These are phyloP conservation scores for Trematocara nigrifrons DNA, from an alignment of 2,113 vertebrate genomes.

Conservation along the genomic window DNA sequence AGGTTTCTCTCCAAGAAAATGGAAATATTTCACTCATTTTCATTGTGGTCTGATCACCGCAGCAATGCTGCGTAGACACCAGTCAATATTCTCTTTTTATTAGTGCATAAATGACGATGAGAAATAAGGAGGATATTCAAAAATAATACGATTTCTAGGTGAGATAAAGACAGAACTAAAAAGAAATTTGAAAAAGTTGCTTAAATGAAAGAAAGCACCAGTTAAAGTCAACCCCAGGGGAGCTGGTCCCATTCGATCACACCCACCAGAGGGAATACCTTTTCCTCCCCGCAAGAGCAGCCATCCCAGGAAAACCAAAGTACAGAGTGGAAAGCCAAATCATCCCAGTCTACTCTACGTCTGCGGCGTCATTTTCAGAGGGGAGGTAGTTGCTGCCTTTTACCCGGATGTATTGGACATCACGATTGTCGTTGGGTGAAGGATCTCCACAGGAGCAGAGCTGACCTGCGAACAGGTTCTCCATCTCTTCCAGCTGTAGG, in stretches of 20 bases:
- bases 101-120: not conserved
- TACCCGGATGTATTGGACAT: slow-evolving; percentile 89
- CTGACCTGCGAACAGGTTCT: slow-evolving; percentile 81
- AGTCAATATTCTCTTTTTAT: not conserved
- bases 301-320: not conserved
- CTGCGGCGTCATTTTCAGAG: slow-evolving; percentile 87
- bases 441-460: slow-evolving; percentile 85
- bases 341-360: slow-evolving; percentile 78
- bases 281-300: not conserved
- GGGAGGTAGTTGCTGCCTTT: slow-evolving; percentile 86
- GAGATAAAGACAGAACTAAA: not conserved
- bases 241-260: not conserved
- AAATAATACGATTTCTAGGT: not conserved
- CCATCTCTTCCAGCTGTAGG: slow-evolving; percentile 91
- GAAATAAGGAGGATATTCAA: not conserved
- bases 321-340: not conserved
- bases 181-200: not conserved
- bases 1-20: not conserved
- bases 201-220: not conserved
- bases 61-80: not conserved
- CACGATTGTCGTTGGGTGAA: slow-evolving; percentile 67
- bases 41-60: not conserved
- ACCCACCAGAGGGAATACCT: not conserved
- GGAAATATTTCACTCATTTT: not conserved
- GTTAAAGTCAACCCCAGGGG: not conserved